phyloP scores from a whole-genome alignment of 2,888 invertebrate species.

The Cryptosula pallasiana region DNA sequence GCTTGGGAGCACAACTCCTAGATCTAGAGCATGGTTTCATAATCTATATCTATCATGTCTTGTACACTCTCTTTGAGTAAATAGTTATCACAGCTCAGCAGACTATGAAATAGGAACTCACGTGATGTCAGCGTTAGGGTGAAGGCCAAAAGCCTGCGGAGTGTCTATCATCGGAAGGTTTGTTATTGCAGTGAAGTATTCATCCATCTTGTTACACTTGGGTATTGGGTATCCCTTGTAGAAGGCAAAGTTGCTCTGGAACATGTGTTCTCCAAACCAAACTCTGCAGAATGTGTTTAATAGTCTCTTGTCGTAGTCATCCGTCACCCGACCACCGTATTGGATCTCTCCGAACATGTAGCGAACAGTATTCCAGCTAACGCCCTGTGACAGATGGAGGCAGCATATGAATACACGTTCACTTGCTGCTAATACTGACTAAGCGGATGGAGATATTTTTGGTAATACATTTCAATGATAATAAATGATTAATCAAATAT shows the following conservation, averaged over 20 bases:
- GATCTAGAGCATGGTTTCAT: too few relatives aligned
- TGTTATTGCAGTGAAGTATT: slow-evolving; percentile 48
- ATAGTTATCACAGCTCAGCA: too few relatives aligned
- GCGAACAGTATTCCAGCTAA: slow-evolving; percentile 51
- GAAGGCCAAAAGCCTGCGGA: slow-evolving; percentile 53
- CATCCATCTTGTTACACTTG: slow-evolving; percentile 44
- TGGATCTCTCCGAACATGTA: slow-evolving; percentile 56
- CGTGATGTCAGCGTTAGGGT: slow-evolving; percentile 54
- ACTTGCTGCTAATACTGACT: too few relatives aligned
- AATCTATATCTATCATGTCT: too few relatives aligned
- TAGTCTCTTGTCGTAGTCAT: slow-evolving; percentile 53
- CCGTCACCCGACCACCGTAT: slow-evolving; percentile 55
- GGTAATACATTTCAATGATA: too few relatives aligned
- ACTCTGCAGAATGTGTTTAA: slow-evolving; percentile 53
- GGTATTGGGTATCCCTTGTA: slow-evolving; percentile 52
- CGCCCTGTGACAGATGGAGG: too few relatives aligned
- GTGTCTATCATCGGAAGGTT: slow-evolving; percentile 47
- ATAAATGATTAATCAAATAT: too few relatives aligned
- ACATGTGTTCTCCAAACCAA: slow-evolving; percentile 54
- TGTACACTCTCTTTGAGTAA: too few relatives aligned
- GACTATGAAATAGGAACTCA: slow-evolving; percentile 32
- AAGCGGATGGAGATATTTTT: too few relatives aligned
- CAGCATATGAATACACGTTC: too few relatives aligned
- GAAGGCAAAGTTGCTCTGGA: slow-evolving; percentile 46
- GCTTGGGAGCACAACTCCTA: too few relatives aligned